Percentiles rank a stretch among this genome's conserved stretches.
Evolutionary conservation across 2,797 vertebrate species (phyloP).

Genomic region (Chrysocyon brachyurus): DNA sequence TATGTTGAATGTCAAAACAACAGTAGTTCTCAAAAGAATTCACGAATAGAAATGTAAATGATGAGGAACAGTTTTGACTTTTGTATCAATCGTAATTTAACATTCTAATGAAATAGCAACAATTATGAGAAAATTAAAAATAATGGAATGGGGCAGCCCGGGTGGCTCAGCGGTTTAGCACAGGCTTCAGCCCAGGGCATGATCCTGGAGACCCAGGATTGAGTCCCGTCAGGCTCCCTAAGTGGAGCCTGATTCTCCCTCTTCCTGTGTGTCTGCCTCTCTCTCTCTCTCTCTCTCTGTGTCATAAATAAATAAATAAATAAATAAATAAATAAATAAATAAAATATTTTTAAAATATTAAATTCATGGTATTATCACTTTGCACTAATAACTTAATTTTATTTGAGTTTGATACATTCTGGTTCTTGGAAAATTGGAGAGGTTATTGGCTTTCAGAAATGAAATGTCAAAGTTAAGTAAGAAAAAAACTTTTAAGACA

Average conservation of each 20-base stretch:
- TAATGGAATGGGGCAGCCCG: neutral
- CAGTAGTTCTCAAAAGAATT: neutral
- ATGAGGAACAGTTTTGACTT: neutral
- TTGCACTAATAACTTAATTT: neutral
- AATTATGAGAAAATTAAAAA: neutral
- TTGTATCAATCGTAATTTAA: neutral
- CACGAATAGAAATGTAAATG: neutral
- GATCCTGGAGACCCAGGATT: too few relatives aligned
- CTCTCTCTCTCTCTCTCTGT: too few relatives aligned
- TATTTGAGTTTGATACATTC: neutral
- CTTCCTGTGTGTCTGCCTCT: too few relatives aligned
- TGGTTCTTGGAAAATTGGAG: neutral
- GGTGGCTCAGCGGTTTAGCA: too few relatives aligned
- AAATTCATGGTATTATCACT: neutral
- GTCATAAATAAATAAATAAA: neutral
- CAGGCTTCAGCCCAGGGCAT: too few relatives aligned
- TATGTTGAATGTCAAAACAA: neutral
- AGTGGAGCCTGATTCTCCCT: too few relatives aligned
- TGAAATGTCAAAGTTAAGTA: neutral
- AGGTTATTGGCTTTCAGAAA: neutral
- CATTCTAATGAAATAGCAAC: neutral
- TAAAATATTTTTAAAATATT: neutral
- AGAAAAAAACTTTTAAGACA: neutral
- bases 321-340: neutral
- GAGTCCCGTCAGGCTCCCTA: too few relatives aligned